phyloP scores from a whole-genome alignment of 2,113 vertebrate genomes.

The Promerops cafer region DNA sequence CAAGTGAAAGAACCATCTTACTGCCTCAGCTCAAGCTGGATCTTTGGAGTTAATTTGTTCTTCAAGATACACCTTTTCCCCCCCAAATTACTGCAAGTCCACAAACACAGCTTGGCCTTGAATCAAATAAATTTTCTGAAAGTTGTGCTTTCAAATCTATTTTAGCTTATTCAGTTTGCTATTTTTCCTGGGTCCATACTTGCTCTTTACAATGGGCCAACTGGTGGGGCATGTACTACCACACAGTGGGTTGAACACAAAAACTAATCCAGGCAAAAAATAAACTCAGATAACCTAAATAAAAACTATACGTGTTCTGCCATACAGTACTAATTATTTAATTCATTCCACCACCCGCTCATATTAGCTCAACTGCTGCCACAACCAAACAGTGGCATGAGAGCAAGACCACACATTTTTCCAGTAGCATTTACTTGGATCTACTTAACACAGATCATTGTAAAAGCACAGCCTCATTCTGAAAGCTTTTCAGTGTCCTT shows the following conservation, averaged over 20 bases:
- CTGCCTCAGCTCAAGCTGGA: background rate
- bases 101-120: background rate
- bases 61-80: background rate
- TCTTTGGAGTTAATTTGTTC: background rate
- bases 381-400: background rate
- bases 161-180: background rate
- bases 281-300: background rate
- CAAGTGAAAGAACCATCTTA: background rate
- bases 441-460: background rate
- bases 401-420: background rate
- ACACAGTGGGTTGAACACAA: background rate
- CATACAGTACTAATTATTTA: background rate
- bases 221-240: background rate
- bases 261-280: background rate
- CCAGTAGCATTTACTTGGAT: background rate
- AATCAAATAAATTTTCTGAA: background rate
- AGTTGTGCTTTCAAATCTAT: background rate
- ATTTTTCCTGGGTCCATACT: background rate
- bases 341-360: background rate
- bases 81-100: background rate
- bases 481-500: background rate
- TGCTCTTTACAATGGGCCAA: background rate
- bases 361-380: background rate
- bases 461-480: background rate
- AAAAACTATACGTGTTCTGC: background rate